Percentiles rank a stretch among this genome's conserved stretches.
Evolutionary conservation across 92 coral and sea anemone species (phyloP).

Genomic region (Bergia sp.): DNA sequence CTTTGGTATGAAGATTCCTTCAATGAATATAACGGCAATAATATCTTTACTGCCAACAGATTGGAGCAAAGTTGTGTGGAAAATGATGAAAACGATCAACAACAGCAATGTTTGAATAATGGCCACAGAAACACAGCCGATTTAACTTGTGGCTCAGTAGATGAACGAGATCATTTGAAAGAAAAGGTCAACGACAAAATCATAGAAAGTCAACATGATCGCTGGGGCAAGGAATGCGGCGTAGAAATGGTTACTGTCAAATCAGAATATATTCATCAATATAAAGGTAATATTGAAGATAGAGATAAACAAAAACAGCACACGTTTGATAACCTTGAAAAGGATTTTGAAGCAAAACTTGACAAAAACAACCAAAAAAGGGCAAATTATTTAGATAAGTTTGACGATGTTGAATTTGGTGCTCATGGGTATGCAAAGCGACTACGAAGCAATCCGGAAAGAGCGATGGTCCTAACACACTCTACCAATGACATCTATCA

Average conservation of each 20-base stretch:
- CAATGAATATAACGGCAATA: constrained; percentile 11
- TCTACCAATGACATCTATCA: not conserved
- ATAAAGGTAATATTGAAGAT: constrained; percentile 3
- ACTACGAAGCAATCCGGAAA: not conserved
- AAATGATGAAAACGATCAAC: not conserved
- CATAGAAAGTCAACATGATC: not conserved
- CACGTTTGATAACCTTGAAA: not conserved
- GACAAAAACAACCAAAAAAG: not conserved
- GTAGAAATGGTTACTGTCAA: constrained; percentile 15
- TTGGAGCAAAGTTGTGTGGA: constrained; percentile 19
- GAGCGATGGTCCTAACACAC: not conserved
- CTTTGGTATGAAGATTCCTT: constrained; percentile 28
- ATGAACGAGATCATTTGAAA: not conserved
- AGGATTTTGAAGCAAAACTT: not conserved
- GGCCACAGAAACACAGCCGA: not conserved
- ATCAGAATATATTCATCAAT: constrained; percentile 23
- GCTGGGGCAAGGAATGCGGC: not conserved
- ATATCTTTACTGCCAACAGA: constrained; percentile 36
- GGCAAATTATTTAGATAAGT: not conserved
- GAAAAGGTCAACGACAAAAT: not conserved
- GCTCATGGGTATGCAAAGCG: not conserved
- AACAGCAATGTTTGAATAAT: not conserved
- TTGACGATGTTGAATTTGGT: constrained; percentile 25
- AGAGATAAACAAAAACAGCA: not conserved
- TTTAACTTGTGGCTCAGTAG: not conserved